phyloP scores from a whole-genome alignment of 2,113 vertebrate genomes.

The Xenopus laevis region DNA sequence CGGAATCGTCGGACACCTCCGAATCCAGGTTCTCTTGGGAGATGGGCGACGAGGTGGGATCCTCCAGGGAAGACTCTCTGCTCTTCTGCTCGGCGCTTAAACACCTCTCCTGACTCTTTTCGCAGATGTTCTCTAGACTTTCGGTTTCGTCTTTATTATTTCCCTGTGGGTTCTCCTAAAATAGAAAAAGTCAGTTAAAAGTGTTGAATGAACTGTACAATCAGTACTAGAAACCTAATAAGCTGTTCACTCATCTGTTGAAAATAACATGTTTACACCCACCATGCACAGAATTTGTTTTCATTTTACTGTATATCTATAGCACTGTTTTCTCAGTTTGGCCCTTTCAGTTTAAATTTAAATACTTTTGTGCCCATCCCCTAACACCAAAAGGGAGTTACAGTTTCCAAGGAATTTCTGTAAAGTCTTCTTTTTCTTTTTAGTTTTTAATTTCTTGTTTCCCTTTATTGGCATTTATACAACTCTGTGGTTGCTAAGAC shows the following conservation, averaged over 20 bases:
- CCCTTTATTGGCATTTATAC: too few species aligned
- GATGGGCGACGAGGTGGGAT: conserved; percentile 63
- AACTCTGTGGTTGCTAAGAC: too few species aligned
- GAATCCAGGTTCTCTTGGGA: conserved; percentile 77
- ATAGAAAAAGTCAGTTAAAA: conserved; percentile 42
- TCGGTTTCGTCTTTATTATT: conserved; percentile 77
- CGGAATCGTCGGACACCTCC: conserved; percentile 80
- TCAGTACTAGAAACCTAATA: conserved; percentile 7
- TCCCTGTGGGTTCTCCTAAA: conserved; percentile 85
- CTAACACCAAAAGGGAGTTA: too few species aligned
- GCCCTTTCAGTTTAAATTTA: too few species aligned
- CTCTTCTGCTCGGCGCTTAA: conserved; percentile 55
- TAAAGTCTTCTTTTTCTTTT: too few species aligned
- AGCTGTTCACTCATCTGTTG: not conserved
- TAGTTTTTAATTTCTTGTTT: too few species aligned
- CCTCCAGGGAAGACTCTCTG: conserved; percentile 55
- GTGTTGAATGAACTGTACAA: conserved; percentile 24
- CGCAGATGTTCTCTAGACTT: conserved; percentile 61
- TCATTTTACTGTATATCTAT: too few species aligned
- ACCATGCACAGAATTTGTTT: too few species aligned
- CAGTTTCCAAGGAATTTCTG: too few species aligned
- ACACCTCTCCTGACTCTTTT: conserved; percentile 58
- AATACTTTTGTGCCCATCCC: too few species aligned
- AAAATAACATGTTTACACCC: too few species aligned
- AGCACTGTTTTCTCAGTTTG: too few species aligned